Evolutionary conservation across 2,797 vertebrate genomes (phyloP).

Genomic region (Mormyrus hasselquistii): DNA sequence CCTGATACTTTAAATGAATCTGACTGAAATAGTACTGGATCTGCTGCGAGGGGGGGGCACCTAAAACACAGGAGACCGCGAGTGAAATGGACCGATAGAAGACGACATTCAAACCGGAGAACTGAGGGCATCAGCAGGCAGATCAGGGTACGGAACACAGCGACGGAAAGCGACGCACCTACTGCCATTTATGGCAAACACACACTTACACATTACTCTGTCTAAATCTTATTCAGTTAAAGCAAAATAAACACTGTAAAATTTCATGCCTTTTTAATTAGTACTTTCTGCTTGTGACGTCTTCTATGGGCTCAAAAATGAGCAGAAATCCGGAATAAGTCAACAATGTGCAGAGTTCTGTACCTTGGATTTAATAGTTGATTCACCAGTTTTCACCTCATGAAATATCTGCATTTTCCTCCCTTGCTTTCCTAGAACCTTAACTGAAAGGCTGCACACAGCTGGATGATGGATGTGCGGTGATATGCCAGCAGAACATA

Average conservation of each 20-base stretch:
- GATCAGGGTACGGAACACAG: not conserved
- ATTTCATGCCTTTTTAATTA: not conserved
- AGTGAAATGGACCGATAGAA: not conserved
- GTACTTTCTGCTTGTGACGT: not conserved
- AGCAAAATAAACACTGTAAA: not conserved
- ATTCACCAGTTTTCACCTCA: not conserved
- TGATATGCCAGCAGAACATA: constrained; percentile 37
- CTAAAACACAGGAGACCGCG: not conserved
- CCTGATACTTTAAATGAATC: not conserved
- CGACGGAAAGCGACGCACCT: not conserved
- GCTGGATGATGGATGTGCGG: not conserved
- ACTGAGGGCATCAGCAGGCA: not conserved
- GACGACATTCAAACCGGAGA: not conserved
- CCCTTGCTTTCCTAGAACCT: not conserved
- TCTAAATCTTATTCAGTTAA: not conserved
- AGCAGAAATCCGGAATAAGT: not conserved
- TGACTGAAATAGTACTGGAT: not conserved
- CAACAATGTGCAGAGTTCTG: not conserved
- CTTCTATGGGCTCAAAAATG: not conserved
- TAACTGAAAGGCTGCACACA: not conserved
- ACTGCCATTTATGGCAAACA: not conserved
- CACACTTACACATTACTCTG: not conserved
- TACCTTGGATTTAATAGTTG: not conserved
- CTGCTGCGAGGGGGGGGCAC: not conserved
- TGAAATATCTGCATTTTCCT: not conserved